phyloP scores from a whole-genome alignment of 64 coral and sea anemone species.

The Cladopsammia gracilis region DNA sequence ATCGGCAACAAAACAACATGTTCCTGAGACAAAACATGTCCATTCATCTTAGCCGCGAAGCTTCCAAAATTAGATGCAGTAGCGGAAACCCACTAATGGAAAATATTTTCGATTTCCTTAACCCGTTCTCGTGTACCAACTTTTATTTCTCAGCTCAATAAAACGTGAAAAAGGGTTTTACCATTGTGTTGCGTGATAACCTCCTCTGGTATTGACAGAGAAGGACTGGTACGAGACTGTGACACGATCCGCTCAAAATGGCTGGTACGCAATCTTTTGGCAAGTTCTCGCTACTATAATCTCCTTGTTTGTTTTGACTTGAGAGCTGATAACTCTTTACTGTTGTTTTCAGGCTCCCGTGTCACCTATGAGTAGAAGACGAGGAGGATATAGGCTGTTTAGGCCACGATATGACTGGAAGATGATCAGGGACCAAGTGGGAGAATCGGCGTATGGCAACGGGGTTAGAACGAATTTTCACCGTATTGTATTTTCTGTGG shows the following conservation, averaged over 20 bases:
- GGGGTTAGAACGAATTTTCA: constrained; percentile 27
- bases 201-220: too few species aligned
- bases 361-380: constrained; percentile 28
- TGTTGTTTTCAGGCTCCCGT: constrained; percentile 28
- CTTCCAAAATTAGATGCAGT: too few species aligned
- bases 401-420: constrained; percentile 21
- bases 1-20: too few species aligned
- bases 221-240: neutral
- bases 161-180: too few species aligned
- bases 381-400: constrained; percentile 17
- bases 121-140: too few species aligned
- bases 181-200: too few species aligned
- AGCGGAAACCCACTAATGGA: too few species aligned
- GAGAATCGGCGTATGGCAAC: constrained; percentile 63
- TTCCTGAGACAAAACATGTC: too few species aligned
- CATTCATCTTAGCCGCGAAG: too few species aligned
- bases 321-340: neutral
- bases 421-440: constrained; percentile 85
- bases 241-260: constrained; percentile 13
- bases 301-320: neutral
- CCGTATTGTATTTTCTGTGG: neutral
- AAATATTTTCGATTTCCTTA: too few species aligned
- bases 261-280: neutral
- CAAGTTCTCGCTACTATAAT: neutral
- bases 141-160: too few species aligned